A percentile compares a stretch with the other conserved stretches of the same genome.
Conservation (phyloP, 2,797 vertebrate species). For the Enteromius trimaculatus region DNA sequence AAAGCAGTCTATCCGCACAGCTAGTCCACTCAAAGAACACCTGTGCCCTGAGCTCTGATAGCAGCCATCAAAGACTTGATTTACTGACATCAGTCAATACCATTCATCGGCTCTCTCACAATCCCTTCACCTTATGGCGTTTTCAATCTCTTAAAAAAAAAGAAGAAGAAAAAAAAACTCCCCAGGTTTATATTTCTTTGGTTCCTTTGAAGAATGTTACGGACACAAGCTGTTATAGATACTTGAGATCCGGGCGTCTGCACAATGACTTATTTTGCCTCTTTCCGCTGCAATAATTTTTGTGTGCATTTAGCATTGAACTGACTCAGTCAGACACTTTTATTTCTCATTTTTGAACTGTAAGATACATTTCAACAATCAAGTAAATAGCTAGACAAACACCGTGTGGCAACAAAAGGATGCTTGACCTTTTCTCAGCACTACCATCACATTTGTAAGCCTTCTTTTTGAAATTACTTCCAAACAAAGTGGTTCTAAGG, state of each 20-base stretch:
- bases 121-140: conserved; percentile 32
- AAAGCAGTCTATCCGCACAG: conserved; percentile 8
- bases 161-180: neutral
- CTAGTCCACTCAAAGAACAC: conserved; percentile 31
- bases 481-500: neutral
- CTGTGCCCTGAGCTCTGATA: conserved; percentile 32
- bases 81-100: conserved; percentile 46
- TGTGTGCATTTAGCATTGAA: conserved; percentile 6
- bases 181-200: conserved; percentile 35
- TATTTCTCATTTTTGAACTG: neutral
- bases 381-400: neutral
- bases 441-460: neutral
- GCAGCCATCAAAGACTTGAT: conserved; percentile 31
- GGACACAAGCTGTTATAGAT: conserved; percentile 8
- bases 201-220: conserved; percentile 14
- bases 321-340: neutral
- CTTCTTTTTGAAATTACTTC: neutral
- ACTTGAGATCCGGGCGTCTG: neutral
- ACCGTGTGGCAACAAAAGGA: neutral
- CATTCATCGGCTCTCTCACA: conserved; percentile 34
- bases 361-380: neutral
- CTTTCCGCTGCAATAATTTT: conserved; percentile 16
- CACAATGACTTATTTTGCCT: conserved; percentile 36
- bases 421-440: neutral
- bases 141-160: conserved; percentile 21